These are phyloP conservation scores for Lasioglossum leucozonium DNA, from an alignment of 2,888 invertebrate species.

Conservation along the genomic window DNA sequence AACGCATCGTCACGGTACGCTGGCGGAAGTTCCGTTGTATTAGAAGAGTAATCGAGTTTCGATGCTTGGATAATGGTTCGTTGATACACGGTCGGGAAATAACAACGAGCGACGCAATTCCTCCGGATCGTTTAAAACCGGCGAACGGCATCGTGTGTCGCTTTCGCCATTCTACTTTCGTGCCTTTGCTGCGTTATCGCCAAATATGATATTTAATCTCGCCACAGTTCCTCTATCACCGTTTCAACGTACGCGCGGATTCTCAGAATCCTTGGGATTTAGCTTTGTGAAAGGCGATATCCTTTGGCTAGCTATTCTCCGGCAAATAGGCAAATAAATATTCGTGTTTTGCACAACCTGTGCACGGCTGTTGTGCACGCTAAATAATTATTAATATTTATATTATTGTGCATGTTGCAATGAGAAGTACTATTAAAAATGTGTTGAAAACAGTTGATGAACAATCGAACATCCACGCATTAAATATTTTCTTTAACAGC, in stretches of 20 bases:
- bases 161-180: conserved; percentile 6
- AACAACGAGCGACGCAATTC: conserved; percentile 56
- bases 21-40: conserved; percentile 46
- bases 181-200: background rate
- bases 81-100: conserved; percentile 57
- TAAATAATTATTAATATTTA: background rate
- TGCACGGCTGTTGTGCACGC: background rate
- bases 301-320: background rate
- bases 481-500: background rate
- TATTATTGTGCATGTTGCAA: background rate
- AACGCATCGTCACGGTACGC: conserved; percentile 17
- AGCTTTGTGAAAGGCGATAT: background rate
- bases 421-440: no score
- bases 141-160: background rate
- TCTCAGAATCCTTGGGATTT: background rate
- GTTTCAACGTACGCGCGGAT: background rate
- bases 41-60: conserved; percentile 4
- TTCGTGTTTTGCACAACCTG: background rate
- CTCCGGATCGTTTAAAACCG: conserved; percentile 50
- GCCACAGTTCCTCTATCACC: background rate
- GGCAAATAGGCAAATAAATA: background rate
- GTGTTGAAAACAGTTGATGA: no score
- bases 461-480: no score
- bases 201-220: background rate
- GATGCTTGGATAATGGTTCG: conserved; percentile 5